These are phyloP conservation scores for Megaptera novaeangliae DNA, from an alignment of 2,113 vertebrate species.

Conservation along the genomic window DNA sequence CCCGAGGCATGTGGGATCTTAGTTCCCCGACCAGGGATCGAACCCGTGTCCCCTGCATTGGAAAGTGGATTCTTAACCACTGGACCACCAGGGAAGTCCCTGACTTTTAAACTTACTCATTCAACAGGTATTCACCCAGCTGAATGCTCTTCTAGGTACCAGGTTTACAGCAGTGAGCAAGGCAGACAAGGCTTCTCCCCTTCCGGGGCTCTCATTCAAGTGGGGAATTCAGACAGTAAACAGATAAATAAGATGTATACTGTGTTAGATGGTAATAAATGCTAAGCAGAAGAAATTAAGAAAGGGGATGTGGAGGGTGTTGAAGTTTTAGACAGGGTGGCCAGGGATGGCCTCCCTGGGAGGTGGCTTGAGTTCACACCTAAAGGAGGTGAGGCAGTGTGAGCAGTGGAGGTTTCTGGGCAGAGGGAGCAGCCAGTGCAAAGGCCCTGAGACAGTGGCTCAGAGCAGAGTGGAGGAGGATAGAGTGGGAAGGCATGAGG, in stretches of 20 bases:
- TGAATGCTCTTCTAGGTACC: background rate
- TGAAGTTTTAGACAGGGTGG: background rate
- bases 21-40: background rate
- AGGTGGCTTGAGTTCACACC: background rate
- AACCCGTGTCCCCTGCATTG: background rate
- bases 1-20: background rate
- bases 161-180: background rate
- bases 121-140: background rate
- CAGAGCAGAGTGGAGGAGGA: background rate
- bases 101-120: background rate
- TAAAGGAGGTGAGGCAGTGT: background rate
- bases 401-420: background rate
- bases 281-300: background rate
- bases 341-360: background rate
- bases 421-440: background rate
- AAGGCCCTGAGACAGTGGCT: background rate
- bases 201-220: background rate
- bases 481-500: background rate
- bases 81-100: background rate
- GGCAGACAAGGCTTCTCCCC: background rate
- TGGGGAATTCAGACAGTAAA: background rate
- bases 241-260: background rate
- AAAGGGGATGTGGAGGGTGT: background rate
- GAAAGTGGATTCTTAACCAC: background rate
- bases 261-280: background rate